Percentiles rank a stretch among this genome's conserved stretches.
These are phyloP conservation scores for Thunnus albacares DNA, from an alignment of 2,797 vertebrate species.

Conservation along the genomic window DNA sequence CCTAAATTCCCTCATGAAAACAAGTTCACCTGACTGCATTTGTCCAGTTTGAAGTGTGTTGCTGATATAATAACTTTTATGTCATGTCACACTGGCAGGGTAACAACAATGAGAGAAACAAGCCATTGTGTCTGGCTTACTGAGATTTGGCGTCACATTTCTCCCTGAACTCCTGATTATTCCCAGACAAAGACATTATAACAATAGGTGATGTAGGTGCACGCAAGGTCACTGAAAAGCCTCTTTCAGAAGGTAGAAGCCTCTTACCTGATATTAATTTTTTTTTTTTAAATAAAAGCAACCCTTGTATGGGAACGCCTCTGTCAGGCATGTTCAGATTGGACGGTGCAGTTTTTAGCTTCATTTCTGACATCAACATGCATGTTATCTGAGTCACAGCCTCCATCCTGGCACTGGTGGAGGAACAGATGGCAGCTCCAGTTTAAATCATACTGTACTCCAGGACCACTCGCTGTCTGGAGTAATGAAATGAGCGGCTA, in stretches of 20 bases:
- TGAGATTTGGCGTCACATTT: background rate
- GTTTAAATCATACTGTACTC: slow-evolving; percentile 9
- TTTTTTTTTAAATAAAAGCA: no score
- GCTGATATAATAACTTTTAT: slow-evolving; percentile 12
- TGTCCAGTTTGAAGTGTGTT: slow-evolving; percentile 5
- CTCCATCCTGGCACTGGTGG: background rate
- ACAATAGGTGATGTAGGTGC: background rate
- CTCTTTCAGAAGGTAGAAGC: slow-evolving; percentile 31
- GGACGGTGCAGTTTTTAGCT: slow-evolving; percentile 14
- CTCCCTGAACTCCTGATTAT: slow-evolving; percentile 16
- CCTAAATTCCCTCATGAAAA: slow-evolving; percentile 30
- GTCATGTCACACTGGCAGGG: background rate
- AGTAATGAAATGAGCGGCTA: slow-evolving; percentile 33
- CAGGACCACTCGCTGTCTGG: slow-evolving; percentile 43
- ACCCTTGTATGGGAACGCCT: background rate
- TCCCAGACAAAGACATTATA: slow-evolving; percentile 11
- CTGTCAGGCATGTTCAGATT: background rate
- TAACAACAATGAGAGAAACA: slow-evolving; percentile 6
- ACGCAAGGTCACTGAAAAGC: slow-evolving; percentile 35
- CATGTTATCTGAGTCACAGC: slow-evolving; percentile 41
- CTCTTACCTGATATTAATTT: slow-evolving; percentile 35
- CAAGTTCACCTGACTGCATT: slow-evolving; percentile 26
- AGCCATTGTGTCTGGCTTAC: slow-evolving; percentile 30
- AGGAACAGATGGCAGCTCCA: slow-evolving; percentile 62
- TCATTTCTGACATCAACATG: slow-evolving; percentile 32